A percentile compares a stretch with the other conserved stretches of the same genome.
Conservation (phyloP, 2,888 invertebrate genomes). For the Drosophila rubida region DNA sequence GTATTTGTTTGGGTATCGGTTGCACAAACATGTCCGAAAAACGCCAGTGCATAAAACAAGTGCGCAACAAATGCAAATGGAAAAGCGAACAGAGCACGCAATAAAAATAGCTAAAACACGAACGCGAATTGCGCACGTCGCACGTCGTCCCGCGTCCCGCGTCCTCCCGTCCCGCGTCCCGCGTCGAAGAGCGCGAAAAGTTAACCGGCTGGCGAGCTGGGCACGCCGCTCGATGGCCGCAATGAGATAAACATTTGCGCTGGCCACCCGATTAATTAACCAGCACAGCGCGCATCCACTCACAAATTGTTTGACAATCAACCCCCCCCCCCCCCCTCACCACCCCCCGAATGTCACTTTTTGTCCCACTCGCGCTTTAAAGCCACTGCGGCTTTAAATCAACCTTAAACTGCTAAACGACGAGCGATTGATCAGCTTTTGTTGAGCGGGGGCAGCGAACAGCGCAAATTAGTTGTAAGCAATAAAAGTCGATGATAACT, state of each 20-base stretch:
- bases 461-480: too few relatives aligned
- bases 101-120: conserved; percentile 32
- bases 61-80: conserved; percentile 10
- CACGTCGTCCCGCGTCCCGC: too few relatives aligned
- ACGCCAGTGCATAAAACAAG: conserved; percentile 29
- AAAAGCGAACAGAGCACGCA: conserved; percentile 1
- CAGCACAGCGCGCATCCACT: conserved; percentile 53
- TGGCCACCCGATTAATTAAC: conserved; percentile 68
- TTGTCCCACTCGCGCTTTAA: neutral
- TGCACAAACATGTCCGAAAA: conserved; percentile 50
- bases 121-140: conserved; percentile 40
- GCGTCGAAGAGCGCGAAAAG: conserved; percentile 42
- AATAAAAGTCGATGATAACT: too few relatives aligned
- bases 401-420: neutral
- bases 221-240: conserved; percentile 33
- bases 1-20: conserved; percentile 69
- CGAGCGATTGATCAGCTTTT: neutral
- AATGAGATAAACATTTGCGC: conserved; percentile 50
- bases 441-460: too few relatives aligned
- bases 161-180: too few relatives aligned
- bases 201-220: conserved; percentile 18
- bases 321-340: too few relatives aligned
- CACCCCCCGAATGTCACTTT: conserved; percentile 12
- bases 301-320: conserved; percentile 60
- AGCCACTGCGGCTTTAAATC: neutral